Conservation (phyloP, 37 sponge, comb jelly and placozoan species). For the Haliclona indistincta region DNA sequence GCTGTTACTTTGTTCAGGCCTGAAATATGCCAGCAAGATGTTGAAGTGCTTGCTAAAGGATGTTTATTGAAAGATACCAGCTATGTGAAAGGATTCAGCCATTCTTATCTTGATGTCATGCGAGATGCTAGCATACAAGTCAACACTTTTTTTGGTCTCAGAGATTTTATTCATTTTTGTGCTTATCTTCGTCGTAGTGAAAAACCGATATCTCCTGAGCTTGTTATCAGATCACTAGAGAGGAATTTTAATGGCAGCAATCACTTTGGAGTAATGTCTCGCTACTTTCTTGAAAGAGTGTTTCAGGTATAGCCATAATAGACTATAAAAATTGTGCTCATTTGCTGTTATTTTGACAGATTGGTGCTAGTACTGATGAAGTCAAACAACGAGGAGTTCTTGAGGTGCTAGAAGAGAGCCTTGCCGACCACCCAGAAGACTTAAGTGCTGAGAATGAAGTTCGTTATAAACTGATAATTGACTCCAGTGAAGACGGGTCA, state of each 20-base stretch:
- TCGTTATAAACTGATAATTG: no score
- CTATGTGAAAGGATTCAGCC: constrained; percentile 32
- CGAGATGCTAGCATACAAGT: neutral
- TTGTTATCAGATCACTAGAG: constrained; percentile 78
- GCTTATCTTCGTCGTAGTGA: constrained; percentile 58
- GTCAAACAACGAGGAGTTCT: constrained; percentile 41
- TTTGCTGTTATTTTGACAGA: no score
- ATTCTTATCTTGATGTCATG: constrained; percentile 39
- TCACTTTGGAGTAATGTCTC: no score
- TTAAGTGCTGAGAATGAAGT: constrained; percentile 74
- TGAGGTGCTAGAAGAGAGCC: constrained; percentile 56
- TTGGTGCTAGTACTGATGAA: constrained; percentile 1
- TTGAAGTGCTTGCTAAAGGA: constrained; percentile 59
- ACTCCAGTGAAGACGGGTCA: no score
- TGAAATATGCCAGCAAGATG: constrained; percentile 35
- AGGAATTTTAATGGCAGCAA: constrained; percentile 84
- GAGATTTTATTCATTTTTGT: constrained; percentile 83
- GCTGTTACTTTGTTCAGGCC: constrained; percentile 87
- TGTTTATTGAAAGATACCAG: constrained; percentile 46
- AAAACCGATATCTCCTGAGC: constrained; percentile 39
- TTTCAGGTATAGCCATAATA: no score
- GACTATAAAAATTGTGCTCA: no score
- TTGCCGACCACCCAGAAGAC: constrained; percentile 45
- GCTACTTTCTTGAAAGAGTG: no score
- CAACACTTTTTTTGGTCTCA: constrained; percentile 67